phyloP scores from a whole-genome alignment of 2,113 vertebrate genomes.

The Blennius ocellaris region DNA sequence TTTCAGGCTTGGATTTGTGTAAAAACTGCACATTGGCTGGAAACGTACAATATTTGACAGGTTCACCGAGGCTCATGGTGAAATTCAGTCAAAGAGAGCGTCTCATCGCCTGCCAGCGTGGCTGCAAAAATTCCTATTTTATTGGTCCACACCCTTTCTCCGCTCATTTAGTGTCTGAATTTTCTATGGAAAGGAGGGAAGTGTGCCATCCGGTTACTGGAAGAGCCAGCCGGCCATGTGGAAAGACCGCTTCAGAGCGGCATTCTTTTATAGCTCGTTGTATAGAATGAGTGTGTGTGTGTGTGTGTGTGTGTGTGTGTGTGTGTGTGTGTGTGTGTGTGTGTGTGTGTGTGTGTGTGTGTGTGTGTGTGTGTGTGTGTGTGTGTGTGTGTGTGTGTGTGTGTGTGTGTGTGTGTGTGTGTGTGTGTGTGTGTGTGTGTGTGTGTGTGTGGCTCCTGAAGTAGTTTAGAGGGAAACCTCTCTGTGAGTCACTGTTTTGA shows the following conservation, averaged over 20 bases:
- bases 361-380: too few relatives aligned
- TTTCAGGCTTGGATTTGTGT: conserved; percentile 12
- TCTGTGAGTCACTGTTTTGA: conserved; percentile 32
- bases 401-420: background rate
- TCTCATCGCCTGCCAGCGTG: conserved; percentile 2
- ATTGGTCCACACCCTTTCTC: conserved; percentile 52
- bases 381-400: background rate
- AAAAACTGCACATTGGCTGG: background rate
- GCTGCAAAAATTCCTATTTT: conserved; percentile 30
- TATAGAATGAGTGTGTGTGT: conserved; percentile 4
- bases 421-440: too few relatives aligned
- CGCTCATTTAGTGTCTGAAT: conserved; percentile 27
- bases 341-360: background rate
- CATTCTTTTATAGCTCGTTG: conserved; percentile 28
- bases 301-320: background rate
- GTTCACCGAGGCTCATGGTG: conserved; percentile 7
- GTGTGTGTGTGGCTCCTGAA: background rate
- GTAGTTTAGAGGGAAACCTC: conserved; percentile 29
- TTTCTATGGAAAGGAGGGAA: conserved; percentile 42
- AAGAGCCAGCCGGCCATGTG: conserved; percentile 56
- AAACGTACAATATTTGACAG: conserved; percentile 4
- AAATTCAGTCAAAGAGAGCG: conserved; percentile 12
- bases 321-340: too few relatives aligned
- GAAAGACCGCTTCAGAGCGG: conserved; percentile 67
- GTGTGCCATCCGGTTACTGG: conserved; percentile 63